phyloP scores from a whole-genome alignment of 2,888 invertebrate genomes.

The Tineola bisselliella region DNA sequence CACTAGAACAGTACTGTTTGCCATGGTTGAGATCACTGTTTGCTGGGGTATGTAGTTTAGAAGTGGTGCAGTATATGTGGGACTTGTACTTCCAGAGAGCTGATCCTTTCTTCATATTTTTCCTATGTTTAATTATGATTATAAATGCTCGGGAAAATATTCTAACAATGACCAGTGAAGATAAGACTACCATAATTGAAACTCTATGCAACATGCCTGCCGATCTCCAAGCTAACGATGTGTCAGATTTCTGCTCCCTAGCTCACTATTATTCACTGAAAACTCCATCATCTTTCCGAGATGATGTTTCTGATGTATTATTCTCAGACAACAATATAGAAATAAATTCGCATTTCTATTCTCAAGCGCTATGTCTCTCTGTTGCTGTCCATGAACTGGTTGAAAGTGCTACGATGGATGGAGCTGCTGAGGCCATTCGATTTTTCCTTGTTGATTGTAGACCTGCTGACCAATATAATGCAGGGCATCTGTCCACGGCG shows the following conservation, averaged over 20 bases:
- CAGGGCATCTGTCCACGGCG: constrained; percentile 95
- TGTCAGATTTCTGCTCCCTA: constrained; percentile 94
- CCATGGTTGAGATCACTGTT: constrained; percentile 93
- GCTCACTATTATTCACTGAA: constrained; percentile 95
- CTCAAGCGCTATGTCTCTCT: constrained; percentile 92
- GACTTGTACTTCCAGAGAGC: constrained; percentile 95
- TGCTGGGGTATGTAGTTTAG: constrained; percentile 84
- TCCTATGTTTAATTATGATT: constrained; percentile 92
- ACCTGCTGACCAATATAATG: constrained; percentile 96
- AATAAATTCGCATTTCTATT: constrained; percentile 71
- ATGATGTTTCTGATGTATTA: constrained; percentile 77
- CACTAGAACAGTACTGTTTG: constrained; percentile 89
- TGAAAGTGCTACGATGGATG: constrained; percentile 78
- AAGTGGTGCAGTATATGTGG: constrained; percentile 93
- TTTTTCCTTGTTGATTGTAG: constrained; percentile 98
- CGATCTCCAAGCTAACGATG: constrained; percentile 92
- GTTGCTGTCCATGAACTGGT: constrained; percentile 95
- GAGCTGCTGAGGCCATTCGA: constrained; percentile 73
- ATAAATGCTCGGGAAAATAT: constrained; percentile 93
- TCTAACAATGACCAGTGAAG: constrained; percentile 77
- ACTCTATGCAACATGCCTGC: constrained; percentile 80
- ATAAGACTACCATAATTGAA: constrained; percentile 74
- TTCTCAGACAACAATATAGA: constrained; percentile 68
- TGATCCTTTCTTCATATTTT: constrained; percentile 96
- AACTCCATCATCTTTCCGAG: constrained; percentile 92